Evolutionary conservation across 37 sponge, comb jelly and placozoan species (phyloP), one percentile per base, ranked within the genome.

Genomic region (Mnemiopsis leidyi): DNA sequence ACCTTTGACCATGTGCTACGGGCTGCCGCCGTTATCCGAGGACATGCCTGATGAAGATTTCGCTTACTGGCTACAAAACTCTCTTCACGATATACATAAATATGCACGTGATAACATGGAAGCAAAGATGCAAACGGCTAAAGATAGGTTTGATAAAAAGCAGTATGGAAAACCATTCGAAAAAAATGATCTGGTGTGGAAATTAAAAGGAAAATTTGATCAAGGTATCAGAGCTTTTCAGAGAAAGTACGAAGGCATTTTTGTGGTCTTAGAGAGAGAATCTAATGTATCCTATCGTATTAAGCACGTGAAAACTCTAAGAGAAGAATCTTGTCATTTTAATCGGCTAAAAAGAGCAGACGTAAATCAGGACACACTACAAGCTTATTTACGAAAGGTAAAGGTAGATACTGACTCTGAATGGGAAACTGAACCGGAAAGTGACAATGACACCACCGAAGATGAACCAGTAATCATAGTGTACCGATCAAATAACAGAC

Each of bases 211-310:
- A 32, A 16, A 32, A 13, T 77, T 77, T 32, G 32, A 28, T 1
- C 1, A 2, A 13, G 79, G 79, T 1, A 20, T 5, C 33, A 1
- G 79, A 20, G 33, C 30, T 3, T 77, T 28, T 28, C 79, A 77
- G 79, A 31, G 36, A 20, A 77, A 77, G 18, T 77, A 77, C 18
- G 79, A 77, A 1, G 79, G 79, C 0, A 77, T 77, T 77, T 77
- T 33, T 20, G 5, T 13, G 1, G 79, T 77, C 32, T 3, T 31
- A 20, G 36, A 32, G 2, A 1, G 18, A 1, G 3, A 13, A 26
- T 16, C 79, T 3, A 32, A 28, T 32, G 36, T 32, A 1, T 31
- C 36, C 36, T 77, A 77, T 36, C 20, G 1, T 2, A 77, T 77
- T 77, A 32, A 5, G 18, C 79, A 77, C 35, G 20, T 77, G 18